Percentiles rank a stretch among this genome's conserved stretches.
Conservation (phyloP, 1,140 invertebrate genomes). For the Popillia japonica region DNA sequence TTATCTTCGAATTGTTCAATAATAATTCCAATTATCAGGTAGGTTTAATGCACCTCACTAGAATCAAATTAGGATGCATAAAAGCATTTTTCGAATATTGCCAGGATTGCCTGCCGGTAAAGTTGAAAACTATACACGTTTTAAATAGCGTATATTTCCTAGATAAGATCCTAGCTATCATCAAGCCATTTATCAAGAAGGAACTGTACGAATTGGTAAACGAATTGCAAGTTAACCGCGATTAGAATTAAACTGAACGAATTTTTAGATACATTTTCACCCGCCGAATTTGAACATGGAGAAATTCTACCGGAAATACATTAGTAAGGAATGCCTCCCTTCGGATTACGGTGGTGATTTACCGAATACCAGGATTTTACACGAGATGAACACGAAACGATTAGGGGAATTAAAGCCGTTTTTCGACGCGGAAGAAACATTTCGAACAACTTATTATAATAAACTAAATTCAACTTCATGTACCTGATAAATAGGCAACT, state of each 20-base stretch:
- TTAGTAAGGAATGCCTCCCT: conserved; percentile 62
- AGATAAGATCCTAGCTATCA: conserved; percentile 68
- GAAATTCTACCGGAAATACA: conserved; percentile 57
- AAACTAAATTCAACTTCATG: background rate
- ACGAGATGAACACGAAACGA: conserved; percentile 56
- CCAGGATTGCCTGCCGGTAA: conserved; percentile 69
- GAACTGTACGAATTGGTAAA: conserved; percentile 70
- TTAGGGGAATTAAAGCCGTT: conserved; percentile 59
- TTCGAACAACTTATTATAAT: conserved; percentile 50
- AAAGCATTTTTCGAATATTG: conserved; percentile 62
- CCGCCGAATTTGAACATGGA: conserved; percentile 57
- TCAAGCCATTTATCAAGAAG: conserved; percentile 71
- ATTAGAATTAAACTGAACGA: background rate
- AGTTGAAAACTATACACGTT: conserved; percentile 70
- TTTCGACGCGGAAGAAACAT: conserved; percentile 60
- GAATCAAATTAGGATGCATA: conserved; percentile 61
- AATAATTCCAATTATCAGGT: background rate
- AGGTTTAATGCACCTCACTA: conserved; percentile 65
- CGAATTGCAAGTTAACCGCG: background rate
- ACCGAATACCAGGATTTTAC: conserved; percentile 56
- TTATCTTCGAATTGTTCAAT: background rate
- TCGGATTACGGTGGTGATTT: conserved; percentile 63
- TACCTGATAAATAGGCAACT: too few species aligned
- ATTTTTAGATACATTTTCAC: conserved; percentile 61
- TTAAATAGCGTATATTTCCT: conserved; percentile 71